Percentiles rank a stretch among this genome's conserved stretches.
Evolutionary conservation across 2,113 vertebrate genomes (phyloP).

Genomic region (Apodemus speciosus): DNA sequence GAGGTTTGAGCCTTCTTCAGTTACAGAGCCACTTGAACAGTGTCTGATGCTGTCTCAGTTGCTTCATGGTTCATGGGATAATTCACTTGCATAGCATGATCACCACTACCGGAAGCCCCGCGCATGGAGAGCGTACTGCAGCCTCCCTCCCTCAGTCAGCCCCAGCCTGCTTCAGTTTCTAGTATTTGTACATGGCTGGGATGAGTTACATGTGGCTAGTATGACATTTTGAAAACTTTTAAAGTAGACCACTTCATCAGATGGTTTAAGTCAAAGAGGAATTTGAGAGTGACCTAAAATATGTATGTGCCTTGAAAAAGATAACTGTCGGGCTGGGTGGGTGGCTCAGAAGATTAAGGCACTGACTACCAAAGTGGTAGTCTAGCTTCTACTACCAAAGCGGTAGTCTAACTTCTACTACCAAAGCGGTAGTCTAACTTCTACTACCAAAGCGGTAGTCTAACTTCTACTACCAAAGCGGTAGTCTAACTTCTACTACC

Average conservation of each 20-base stretch:
- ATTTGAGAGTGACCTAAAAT: conserved; percentile 2
- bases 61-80: neutral
- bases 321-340: neutral
- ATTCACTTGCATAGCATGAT: neutral
- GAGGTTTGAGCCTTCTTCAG: neutral
- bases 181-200: neutral
- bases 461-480: too few species aligned
- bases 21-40: neutral
- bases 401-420: too few species aligned
- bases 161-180: neutral
- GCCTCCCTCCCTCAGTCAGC: too few species aligned
- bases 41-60: neutral
- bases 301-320: neutral
- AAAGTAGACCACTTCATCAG: neutral
- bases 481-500: neutral
- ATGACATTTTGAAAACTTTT: neutral
- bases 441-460: too few species aligned
- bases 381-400: too few species aligned
- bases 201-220: neutral
- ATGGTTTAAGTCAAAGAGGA: neutral
- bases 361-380: neutral
- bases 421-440: too few species aligned
- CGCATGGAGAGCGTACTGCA: neutral
- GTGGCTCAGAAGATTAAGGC: neutral
- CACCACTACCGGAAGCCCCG: neutral